A percentile compares a stretch with the other conserved stretches of the same genome.
phyloP scores from a whole-genome alignment of 2,797 vertebrate species.

The Sardinella longiceps region DNA sequence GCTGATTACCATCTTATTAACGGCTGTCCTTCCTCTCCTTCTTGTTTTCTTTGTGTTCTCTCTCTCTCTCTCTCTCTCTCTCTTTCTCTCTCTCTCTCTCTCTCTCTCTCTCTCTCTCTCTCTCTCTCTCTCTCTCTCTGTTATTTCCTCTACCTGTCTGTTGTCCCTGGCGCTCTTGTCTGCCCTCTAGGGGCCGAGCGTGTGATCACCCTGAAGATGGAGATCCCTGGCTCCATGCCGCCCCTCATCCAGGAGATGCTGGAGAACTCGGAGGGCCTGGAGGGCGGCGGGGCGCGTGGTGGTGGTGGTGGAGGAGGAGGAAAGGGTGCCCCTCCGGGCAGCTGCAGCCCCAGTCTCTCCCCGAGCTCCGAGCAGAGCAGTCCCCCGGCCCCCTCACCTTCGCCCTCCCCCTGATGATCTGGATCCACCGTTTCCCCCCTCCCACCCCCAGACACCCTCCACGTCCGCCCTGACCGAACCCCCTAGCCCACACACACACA shows the following conservation, averaged over 20 bases:
- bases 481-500: not conserved
- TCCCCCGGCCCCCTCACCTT: constrained; percentile 81
- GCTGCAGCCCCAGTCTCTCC: constrained; percentile 83
- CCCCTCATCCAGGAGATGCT: constrained; percentile 98
- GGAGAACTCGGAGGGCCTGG: constrained; percentile 95
- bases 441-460: not conserved
- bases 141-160: not conserved
- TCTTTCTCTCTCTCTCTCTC: not conserved
- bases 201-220: constrained; percentile 96
- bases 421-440: not conserved
- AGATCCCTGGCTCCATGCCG: constrained; percentile 95
- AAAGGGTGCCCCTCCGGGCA: constrained; percentile 69
- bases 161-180: not conserved
- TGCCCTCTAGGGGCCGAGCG: constrained; percentile 90
- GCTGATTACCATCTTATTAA: not conserved
- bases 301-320: constrained; percentile 54
- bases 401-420: constrained; percentile 50
- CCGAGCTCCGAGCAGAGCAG: constrained; percentile 84
- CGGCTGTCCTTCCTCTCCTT: not conserved
- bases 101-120: not conserved
- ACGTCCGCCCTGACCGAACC: not conserved
- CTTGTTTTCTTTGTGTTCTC: not conserved
- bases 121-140: not conserved
- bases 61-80: not conserved
- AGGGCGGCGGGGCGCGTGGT: constrained; percentile 64